These are phyloP conservation scores for Urophycis tenuis DNA, from an alignment of 2,797 vertebrate genomes.

Conservation along the genomic window DNA sequence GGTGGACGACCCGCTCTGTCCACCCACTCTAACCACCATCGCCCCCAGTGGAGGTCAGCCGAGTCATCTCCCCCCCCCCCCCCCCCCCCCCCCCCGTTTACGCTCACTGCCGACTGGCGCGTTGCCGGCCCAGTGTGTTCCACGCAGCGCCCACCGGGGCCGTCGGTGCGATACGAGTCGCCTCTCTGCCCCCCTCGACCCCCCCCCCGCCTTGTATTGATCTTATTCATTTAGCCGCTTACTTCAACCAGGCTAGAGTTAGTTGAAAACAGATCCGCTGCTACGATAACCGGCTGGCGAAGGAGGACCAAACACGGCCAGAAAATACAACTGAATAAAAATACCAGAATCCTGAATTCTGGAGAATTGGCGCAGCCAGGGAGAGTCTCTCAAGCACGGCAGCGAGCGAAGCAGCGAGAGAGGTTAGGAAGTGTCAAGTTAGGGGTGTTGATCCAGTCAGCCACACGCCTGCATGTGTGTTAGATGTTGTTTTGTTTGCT, in stretches of 20 bases:
- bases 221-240: not conserved
- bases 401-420: not conserved
- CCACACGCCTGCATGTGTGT: slow-evolving; percentile 23
- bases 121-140: slow-evolving; percentile 14
- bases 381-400: not conserved
- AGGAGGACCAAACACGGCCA: not conserved
- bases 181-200: not conserved
- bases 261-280: not conserved
- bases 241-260: not conserved
- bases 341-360: too few species aligned
- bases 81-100: too few species aligned
- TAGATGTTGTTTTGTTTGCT: slow-evolving; percentile 3
- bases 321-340: not conserved
- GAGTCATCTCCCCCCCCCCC: slow-evolving; percentile 19
- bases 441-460: slow-evolving; percentile 30
- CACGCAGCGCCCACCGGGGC: slow-evolving; percentile 5
- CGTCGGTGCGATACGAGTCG: not conserved
- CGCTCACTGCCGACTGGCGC: not conserved
- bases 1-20: too few species aligned
- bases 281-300: not conserved
- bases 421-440: slow-evolving; percentile 3
- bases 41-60: not conserved
- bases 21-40: too few species aligned
- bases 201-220: not conserved
- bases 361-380: not conserved